Evolutionary conservation across 2,888 invertebrate species (phyloP), one percentile per base, ranked within the genome.

Genomic region (Diarsia dahlii): DNA sequence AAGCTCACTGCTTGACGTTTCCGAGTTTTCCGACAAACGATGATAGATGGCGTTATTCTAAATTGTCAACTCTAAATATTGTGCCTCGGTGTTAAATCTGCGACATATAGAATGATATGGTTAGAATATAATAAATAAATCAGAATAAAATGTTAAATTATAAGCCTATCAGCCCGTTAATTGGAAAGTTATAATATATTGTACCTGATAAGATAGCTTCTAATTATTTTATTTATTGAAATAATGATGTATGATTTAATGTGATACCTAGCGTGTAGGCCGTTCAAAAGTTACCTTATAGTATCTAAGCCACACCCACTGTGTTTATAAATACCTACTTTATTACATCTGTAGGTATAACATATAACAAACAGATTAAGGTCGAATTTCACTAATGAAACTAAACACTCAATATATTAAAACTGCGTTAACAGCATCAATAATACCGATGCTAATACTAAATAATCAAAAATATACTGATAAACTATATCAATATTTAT

Each of bases 111-210:
- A 6, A 58, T 82, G 0, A 76, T 12, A 13, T 15, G 52, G 8
- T 60, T 48, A 28, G 48, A 58, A 78, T 82, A 10, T 52, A 3
- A 54, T 76, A 52, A 56, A 77, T 82, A 63, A 67, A 63, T 79
- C n/a, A n/a, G n/a, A 78, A 63, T 78, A 39, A 66, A 52, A 77
- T 82, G 67, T 50, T 52, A 23, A 34, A 67, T 39, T 60, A 0
- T 4, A 52, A 54, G 6, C 18, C 63, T 18, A 50, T 15, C 3
- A 4, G 63, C 2, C 13, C 0, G 1, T 48, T 39, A 20, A 39
- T 23, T 54, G 34, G 72, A 6, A n/a, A 28, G 3, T 13, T 34
- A 56, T 46, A n/a, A 56, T 46, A n/a, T 45, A 18, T 28, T 28
- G 12, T 48, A 28, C n/a, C 62, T 50, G 45, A 4, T 64, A n/a